Evolutionary conservation across 64 coral and sea anemone species (phyloP), one percentile per base, ranked within the genome.

Genomic region (Dendrophyllia cribrosa): DNA sequence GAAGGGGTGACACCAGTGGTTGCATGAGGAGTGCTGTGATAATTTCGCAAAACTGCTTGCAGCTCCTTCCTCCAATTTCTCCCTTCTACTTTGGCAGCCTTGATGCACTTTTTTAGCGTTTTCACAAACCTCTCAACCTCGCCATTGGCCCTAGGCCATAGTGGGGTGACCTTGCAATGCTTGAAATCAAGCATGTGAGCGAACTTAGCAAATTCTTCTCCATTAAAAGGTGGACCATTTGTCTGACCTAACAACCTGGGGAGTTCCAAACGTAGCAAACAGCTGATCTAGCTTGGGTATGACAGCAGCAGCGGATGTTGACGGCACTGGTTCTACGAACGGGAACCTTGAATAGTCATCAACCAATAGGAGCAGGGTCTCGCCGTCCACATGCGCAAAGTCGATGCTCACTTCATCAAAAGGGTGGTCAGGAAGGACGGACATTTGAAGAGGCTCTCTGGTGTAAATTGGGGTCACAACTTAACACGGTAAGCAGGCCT

Each of bases 201-300:
- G 43, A 89, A 89, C n/a, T 77, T 44, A 46, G 34, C 45, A 76
- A 67, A 85, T 15, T 67, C 66, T 43, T 87, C 65, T 56, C 84
- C 67, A 70, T 24, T 87, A 11, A 72, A 72, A 34, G 66, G 84
- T 87, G 84, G 67, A 17, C 67, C 51, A 58, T 87, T n/a, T 73
- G 51, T 50, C 68, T 85, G 9, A 85, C 44, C n/a, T n/a, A n/a
- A n/a, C n/a, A 66, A 66, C 59, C 0, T 85, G 44, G n/a, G 81
- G 81, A 21, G 68, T 85, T 60, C 81, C 61, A 20, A 66, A 48
- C 8, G 81, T 85, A n/a, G 62, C 52, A 55, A 55, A 55, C 11
- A 55, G 52, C 52, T 55, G 52, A 55, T 55, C 52, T 55, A 55
- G 11, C 52, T 55, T 55, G 11, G 52, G 52, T 55, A 55, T 55